phyloP scores from a whole-genome alignment of 2,888 invertebrate species.

The Drosophila neonasuta region DNA sequence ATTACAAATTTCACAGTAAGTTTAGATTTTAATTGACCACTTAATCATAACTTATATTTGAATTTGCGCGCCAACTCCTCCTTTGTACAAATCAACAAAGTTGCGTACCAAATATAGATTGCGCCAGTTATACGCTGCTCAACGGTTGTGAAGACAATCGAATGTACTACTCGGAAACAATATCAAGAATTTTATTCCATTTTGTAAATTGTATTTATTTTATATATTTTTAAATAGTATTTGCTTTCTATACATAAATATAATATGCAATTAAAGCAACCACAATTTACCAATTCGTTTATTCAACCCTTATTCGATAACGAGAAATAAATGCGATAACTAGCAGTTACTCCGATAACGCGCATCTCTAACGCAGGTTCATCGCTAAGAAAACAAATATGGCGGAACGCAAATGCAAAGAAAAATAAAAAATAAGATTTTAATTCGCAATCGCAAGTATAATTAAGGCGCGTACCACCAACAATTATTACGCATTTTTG shows the following conservation, averaged over 20 bases:
- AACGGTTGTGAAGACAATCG: background rate
- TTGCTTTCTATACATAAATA: background rate
- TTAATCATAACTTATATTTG: background rate
- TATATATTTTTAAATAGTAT: background rate
- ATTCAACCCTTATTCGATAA: background rate
- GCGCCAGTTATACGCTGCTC: constrained; percentile 4
- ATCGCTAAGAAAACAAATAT: constrained; percentile 70
- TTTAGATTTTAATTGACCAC: background rate
- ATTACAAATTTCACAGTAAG: background rate
- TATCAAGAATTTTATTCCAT: background rate
- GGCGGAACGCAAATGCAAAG: constrained; percentile 60
- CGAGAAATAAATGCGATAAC: background rate
- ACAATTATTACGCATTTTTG: constrained; percentile 6
- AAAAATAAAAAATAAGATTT: constrained; percentile 57
- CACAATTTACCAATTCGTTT: background rate
- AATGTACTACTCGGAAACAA: background rate
- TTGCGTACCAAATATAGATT: constrained; percentile 24
- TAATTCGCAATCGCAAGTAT: constrained; percentile 44
- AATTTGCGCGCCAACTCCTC: background rate
- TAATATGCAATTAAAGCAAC: background rate
- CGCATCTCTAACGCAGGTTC: constrained; percentile 31
- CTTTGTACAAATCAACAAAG: background rate
- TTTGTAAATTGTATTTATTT: background rate
- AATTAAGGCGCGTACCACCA: constrained; percentile 15
- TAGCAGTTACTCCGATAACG: constrained; percentile 25